Conservation (phyloP, 2,797 vertebrate species). For the Eurystomus glaucurus region DNA sequence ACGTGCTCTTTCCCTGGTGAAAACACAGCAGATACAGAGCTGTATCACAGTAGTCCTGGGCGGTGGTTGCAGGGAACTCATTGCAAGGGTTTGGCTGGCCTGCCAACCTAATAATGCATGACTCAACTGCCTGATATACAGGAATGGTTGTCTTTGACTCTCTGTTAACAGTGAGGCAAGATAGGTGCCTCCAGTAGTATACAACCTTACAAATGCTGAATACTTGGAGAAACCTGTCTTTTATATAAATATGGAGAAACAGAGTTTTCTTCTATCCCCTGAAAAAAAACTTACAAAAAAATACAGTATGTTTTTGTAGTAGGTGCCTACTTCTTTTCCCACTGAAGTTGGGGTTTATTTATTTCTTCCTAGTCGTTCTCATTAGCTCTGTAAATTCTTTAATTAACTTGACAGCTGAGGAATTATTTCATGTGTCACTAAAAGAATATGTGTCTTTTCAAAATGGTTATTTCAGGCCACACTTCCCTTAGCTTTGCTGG, state of each 20-base stretch:
- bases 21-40: background rate
- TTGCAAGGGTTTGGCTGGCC: background rate
- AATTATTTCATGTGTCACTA: constrained; percentile 50
- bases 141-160: background rate
- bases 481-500: constrained; percentile 97
- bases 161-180: background rate
- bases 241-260: background rate
- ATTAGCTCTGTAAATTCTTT: constrained; percentile 23
- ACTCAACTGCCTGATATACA: background rate
- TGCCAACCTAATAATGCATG: background rate
- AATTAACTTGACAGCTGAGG: constrained; percentile 29
- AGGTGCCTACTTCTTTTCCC: background rate
- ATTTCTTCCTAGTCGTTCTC: constrained; percentile 38
- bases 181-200: background rate
- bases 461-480: constrained; percentile 88
- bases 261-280: background rate
- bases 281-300: background rate
- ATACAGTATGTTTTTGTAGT: background rate
- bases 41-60: background rate
- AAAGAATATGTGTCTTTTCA: constrained; percentile 60
- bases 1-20: background rate
- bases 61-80: background rate
- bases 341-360: background rate
- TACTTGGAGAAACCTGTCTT: background rate
- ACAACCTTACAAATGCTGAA: background rate